Evolutionary conservation across 2,888 invertebrate species (phyloP), one percentile per base, ranked within the genome.

Genomic region (Argynnis bischoffii): DNA sequence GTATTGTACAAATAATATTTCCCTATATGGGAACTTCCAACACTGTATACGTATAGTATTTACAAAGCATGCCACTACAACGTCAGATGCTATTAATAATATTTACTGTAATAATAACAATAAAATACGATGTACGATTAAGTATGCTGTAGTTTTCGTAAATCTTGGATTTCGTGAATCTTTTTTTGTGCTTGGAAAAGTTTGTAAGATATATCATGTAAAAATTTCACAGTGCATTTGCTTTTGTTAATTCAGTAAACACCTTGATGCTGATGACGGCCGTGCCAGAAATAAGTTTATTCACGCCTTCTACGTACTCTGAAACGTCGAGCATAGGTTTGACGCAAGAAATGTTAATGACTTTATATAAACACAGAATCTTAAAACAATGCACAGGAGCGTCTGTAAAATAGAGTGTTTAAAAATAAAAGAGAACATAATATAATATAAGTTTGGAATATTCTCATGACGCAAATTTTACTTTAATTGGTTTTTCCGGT

Each of bases 271-370:
- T 21, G 77, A 81, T 86, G 87, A 87, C 86, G 87, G 74, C 67
- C 67, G 78, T 66, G 81, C 84, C 85, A 84, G 81, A 87, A 89
- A 89, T 89, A 89, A 83, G 81, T 74, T 74, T 74, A 79, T 83
- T 86, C 86, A 87, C 87, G 88, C 82, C 82, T 79, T 78, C 77
- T 80, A 77, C 78, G 77, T 83, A 83, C 78, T 80, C 79, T 81
- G 81, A 79, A 79, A 79, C 72, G 72, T 71, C 69, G 64, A 63
- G 75, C 72, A 75, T 79, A 80, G 76, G 78, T 84, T 88, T 88
- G 87, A 89, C 88, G 89, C 79, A 88, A 83, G 81, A 80, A 81
- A 84, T 81, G 80, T 81, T 86, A 86, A 87, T 84, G 84, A 84
- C 80, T 85, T 77, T 81, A 81, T 77, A 83, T 79, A 82, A 80